Conservation (phyloP, 2,113 vertebrate genomes). For the Uropsilus gracilis region DNA sequence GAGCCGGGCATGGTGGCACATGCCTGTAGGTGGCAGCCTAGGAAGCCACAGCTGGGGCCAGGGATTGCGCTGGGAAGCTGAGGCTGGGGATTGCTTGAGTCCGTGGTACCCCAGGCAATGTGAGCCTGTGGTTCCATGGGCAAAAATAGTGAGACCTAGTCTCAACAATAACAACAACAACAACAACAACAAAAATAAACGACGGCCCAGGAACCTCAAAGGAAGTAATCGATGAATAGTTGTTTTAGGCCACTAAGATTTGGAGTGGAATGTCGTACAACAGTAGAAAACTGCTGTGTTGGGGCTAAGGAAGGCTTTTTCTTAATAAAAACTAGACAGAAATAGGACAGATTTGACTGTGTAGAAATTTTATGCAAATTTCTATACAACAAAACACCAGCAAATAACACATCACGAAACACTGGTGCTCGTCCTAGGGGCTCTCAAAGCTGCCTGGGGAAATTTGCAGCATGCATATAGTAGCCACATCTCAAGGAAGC, state of each 20-base stretch:
- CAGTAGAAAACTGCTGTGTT: background rate
- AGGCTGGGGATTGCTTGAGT: too few species aligned
- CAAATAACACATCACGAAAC: background rate
- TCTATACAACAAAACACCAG: background rate
- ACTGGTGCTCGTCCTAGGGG: background rate
- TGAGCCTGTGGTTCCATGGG: too few species aligned
- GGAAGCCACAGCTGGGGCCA: too few species aligned
- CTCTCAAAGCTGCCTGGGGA: background rate
- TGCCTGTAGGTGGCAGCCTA: too few species aligned
- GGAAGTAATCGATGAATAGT: background rate
- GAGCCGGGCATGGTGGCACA: too few species aligned
- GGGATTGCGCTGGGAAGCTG: too few species aligned
- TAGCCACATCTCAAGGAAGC: background rate
- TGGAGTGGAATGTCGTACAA: background rate
- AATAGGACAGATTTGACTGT: constrained; percentile 18
- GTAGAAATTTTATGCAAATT: constrained; percentile 24
- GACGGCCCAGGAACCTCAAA: background rate
- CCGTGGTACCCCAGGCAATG: too few species aligned
- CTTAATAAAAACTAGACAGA: background rate
- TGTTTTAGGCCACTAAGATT: background rate
- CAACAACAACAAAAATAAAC: too few species aligned
- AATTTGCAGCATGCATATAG: background rate
- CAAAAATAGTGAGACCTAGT: too few species aligned
- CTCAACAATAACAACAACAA: too few species aligned
- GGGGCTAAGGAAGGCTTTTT: background rate